Evolutionary conservation across 1,140 invertebrate genomes (phyloP), one percentile per base, ranked within the genome.

Genomic region (Drosophila biarmipes): DNA sequence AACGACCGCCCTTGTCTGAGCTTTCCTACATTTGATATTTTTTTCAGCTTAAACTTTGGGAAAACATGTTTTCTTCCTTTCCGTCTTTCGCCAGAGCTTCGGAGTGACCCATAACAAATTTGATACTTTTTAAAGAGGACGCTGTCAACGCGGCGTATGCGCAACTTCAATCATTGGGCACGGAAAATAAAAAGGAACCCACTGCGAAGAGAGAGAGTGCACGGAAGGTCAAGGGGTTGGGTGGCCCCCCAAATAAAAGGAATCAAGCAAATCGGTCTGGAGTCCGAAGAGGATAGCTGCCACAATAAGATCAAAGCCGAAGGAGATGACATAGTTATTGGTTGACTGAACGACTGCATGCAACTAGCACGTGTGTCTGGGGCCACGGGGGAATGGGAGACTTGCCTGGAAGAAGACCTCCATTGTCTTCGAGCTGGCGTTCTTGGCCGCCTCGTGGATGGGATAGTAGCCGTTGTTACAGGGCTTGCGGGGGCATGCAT

Each of bases 381-480:
- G 15, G 8, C 8, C 6, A 11, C 0, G 27, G 34, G 34, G n/a
- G 24, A 53, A 53, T 6, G 21, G n/a, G 8, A 43, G 52, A 90
- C 90, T 91, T 82, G 86, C 91, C 85, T 94, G 93, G 43, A 96
- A 93, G 53, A 96, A 93, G 19, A 95, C 94, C 90, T 97, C 96
- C 94, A 98, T 95, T 27, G 96, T 96, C 74, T 94, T 94, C 0
- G 96, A 96, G 11, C 96, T 96, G 40, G 96, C 96, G 91, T 97
- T 96, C 90, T 97, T 97, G 7, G 97, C 96, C 5, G 97, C 97
- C 77, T 97, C 95, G 90, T 98, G 97, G 63, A 98, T 97, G 3
- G 97, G 96, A 92, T 96, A 97, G 91, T 96, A 97, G 11, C 97
- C 97, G 93, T 97, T 96, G 90, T 96, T 95, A 92, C 96, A 97